phyloP scores from a whole-genome alignment of 2,113 vertebrate genomes.

The Polypterus bichir region DNA sequence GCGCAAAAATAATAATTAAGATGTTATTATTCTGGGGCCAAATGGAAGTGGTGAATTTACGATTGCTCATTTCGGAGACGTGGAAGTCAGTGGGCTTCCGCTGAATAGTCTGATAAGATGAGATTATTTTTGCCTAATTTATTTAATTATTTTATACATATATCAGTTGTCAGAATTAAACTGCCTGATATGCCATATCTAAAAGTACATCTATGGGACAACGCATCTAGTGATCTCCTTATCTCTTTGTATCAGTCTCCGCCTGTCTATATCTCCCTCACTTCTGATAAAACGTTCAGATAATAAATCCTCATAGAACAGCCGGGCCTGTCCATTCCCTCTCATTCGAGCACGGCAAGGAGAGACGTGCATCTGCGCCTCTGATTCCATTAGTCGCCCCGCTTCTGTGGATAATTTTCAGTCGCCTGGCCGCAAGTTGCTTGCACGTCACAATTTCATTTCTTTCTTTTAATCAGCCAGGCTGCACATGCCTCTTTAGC shows the following conservation, averaged over 20 bases:
- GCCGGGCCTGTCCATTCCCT: no score
- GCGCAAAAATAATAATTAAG: slow-evolving; percentile 65
- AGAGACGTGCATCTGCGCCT: no score
- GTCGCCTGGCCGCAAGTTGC: no score
- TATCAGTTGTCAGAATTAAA: no score
- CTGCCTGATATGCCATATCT: background rate
- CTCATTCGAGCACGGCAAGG: no score
- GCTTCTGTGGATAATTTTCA: no score
- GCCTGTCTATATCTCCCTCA: slow-evolving; percentile 10
- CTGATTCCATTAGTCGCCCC: no score
- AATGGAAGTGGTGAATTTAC: slow-evolving; percentile 39
- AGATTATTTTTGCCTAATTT: background rate
- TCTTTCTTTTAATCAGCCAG: no score
- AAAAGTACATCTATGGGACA: slow-evolving; percentile 7
- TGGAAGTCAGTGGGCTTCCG: background rate
- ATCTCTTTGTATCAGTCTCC: slow-evolving; percentile 13
- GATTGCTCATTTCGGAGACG: slow-evolving; percentile 10
- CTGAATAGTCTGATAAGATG: background rate
- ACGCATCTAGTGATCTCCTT: slow-evolving; percentile 4
- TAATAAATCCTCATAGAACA: background rate
- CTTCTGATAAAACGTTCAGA: slow-evolving; percentile 36
- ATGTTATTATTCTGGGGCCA: slow-evolving; percentile 65
- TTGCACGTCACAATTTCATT: no score
- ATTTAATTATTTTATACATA: background rate
- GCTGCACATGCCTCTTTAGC: no score